phyloP scores from a whole-genome alignment of 1,140 invertebrate genomes.

The Galendromus occidentalis region DNA sequence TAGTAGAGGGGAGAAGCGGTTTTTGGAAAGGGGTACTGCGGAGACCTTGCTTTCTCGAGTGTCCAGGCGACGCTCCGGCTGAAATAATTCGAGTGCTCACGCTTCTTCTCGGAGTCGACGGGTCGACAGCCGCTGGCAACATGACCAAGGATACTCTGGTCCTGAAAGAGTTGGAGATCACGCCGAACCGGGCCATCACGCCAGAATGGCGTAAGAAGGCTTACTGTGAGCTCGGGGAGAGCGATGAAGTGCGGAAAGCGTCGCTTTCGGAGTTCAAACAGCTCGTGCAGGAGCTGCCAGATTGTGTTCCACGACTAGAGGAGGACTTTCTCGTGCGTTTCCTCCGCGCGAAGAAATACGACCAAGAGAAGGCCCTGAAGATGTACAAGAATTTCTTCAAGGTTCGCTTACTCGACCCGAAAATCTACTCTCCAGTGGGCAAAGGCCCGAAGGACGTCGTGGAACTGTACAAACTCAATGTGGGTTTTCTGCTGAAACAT shows the following conservation, averaged over 20 bases:
- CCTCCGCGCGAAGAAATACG: slow-evolving; percentile 14
- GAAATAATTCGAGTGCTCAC: no score
- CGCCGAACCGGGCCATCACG: background rate
- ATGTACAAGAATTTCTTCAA: slow-evolving; percentile 11
- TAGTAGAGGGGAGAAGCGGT: no score
- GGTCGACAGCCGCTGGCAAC: no score
- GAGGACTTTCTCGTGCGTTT: slow-evolving; percentile 13
- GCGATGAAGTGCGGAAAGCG: background rate
- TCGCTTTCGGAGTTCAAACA: background rate
- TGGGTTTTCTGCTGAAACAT: background rate
- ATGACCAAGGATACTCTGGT: background rate
- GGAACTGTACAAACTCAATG: slow-evolving; percentile 13
- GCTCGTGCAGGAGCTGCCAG: slow-evolving; percentile 12
- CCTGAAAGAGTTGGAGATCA: background rate
- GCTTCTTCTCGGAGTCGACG: no score
- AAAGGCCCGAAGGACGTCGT: slow-evolving; percentile 10
- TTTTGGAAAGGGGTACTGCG: no score
- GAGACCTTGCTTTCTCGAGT: no score
- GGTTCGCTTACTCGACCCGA: background rate
- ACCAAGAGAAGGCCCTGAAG: background rate
- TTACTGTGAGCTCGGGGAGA: slow-evolving; percentile 14
- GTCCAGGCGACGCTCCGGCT: no score
- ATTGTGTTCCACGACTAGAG: slow-evolving; percentile 5
- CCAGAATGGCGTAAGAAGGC: slow-evolving; percentile 7
- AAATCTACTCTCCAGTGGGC: slow-evolving; percentile 1